Evolutionary conservation across 2,888 invertebrate genomes (phyloP).

Genomic region (Alloscopus bannaensis): DNA sequence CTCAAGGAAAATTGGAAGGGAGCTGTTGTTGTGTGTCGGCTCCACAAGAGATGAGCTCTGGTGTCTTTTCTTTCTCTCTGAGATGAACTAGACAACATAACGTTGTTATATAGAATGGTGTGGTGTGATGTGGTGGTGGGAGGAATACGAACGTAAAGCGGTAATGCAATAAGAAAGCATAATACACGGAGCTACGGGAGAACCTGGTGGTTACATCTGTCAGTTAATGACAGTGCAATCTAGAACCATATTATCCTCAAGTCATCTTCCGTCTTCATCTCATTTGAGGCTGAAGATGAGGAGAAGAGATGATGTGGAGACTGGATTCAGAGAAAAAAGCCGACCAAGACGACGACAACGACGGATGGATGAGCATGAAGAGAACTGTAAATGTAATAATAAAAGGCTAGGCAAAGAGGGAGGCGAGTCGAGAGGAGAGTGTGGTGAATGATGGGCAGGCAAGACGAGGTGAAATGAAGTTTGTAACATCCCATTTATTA

Average conservation of each 20-base stretch:
- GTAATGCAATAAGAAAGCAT: constrained; percentile 33
- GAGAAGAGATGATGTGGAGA: neutral
- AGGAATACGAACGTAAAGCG: constrained; percentile 2
- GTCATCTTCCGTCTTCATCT: constrained; percentile 48
- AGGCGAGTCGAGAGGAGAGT: no score
- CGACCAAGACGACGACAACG: constrained; percentile 23
- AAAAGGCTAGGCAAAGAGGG: neutral
- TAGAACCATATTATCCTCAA: constrained; percentile 60
- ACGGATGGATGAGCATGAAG: constrained; percentile 32
- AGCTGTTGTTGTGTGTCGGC: neutral
- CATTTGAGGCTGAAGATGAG: constrained; percentile 37
- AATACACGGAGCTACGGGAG: neutral
- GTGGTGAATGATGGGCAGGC: constrained; percentile 18
- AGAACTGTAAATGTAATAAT: constrained; percentile 12
- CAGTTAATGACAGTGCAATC: constrained; percentile 65
- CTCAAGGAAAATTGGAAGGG: constrained; percentile 10
- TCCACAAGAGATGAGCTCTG: neutral
- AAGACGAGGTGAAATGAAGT: no score
- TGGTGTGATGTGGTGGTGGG: neutral
- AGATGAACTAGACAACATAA: no score
- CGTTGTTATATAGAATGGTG: neutral
- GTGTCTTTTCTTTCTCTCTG: neutral
- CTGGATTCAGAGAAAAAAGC: neutral
- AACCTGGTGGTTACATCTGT: constrained; percentile 62
- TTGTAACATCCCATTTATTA: no score